phyloP scores from a whole-genome alignment of 1,140 invertebrate genomes.

The Drosophila lowei region DNA sequence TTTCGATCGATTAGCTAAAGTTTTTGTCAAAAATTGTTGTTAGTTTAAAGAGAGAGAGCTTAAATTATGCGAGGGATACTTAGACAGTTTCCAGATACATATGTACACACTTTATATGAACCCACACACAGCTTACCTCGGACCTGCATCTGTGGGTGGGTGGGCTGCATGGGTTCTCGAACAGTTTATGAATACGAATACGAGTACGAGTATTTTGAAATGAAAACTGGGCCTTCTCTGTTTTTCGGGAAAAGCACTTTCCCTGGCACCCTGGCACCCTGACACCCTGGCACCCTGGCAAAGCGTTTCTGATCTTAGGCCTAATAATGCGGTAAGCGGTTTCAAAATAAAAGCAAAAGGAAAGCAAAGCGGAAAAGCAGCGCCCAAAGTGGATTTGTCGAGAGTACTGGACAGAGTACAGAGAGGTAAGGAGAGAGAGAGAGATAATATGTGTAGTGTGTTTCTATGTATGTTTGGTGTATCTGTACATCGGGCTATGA shows the following conservation, averaged over 20 bases:
- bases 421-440: constrained; percentile 41
- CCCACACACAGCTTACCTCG: constrained; percentile 48
- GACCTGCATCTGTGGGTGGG: constrained; percentile 41
- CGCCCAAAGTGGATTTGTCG: constrained; percentile 20
- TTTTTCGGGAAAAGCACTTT: background rate
- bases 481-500: too few relatives aligned
- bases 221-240: constrained; percentile 1
- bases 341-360: constrained; percentile 39
- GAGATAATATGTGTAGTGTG: constrained; percentile 7
- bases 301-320: constrained; percentile 15
- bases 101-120: constrained; percentile 1
- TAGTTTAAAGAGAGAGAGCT: constrained; percentile 16
- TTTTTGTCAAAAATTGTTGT: constrained; percentile 38
- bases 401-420: background rate
- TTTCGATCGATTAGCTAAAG: constrained; percentile 47
- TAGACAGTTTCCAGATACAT: constrained; percentile 12
- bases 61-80: background rate
- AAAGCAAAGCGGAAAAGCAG: constrained; percentile 50
- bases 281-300: too few relatives aligned
- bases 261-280: too few relatives aligned
- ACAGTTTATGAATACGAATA: too few relatives aligned
- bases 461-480: too few relatives aligned
- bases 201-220: background rate
- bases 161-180: background rate
- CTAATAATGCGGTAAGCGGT: constrained; percentile 27